phyloP scores from a whole-genome alignment of 92 coral and sea anemone species.

The Paramuricea clavata region DNA sequence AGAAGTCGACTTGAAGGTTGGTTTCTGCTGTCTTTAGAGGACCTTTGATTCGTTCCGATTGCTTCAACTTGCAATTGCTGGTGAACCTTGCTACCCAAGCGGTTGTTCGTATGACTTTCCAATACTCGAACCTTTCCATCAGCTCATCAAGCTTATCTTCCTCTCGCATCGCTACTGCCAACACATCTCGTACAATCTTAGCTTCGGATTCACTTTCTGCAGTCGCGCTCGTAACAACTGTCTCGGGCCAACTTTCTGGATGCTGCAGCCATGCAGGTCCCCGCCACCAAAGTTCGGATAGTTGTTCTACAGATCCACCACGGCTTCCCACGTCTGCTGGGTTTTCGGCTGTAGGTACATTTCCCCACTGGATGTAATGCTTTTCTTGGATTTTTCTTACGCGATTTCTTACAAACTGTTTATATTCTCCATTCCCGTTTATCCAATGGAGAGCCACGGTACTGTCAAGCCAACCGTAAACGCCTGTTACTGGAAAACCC shows the following conservation, averaged over 20 bases:
- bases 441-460: slow-evolving; percentile 31
- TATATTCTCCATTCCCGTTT: not conserved
- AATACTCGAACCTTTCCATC: slow-evolving; percentile 49
- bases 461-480: slow-evolving; percentile 35
- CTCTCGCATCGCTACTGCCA: not conserved
- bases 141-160: slow-evolving; percentile 32
- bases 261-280: slow-evolving; percentile 36
- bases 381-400: slow-evolving; percentile 10
- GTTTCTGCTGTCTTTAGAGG: slow-evolving; percentile 43
- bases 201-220: slow-evolving; percentile 38
- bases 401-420: not conserved
- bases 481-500: not conserved
- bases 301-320: slow-evolving; percentile 19
- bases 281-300: not conserved
- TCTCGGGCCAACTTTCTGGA: slow-evolving; percentile 16
- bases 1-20: no score
- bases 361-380: slow-evolving; percentile 49
- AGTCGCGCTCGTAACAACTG: no score
- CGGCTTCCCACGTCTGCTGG: slow-evolving; percentile 63
- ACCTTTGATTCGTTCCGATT: slow-evolving; percentile 25
- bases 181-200: slow-evolving; percentile 39
- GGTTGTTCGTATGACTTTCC: slow-evolving; percentile 42
- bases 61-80: slow-evolving; percentile 29
- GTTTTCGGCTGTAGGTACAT: slow-evolving; percentile 36
- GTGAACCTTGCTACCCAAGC: slow-evolving; percentile 56